These are phyloP conservation scores for Corythornis leucogaster DNA, from an alignment of 2,797 vertebrate species.

Conservation along the genomic window DNA sequence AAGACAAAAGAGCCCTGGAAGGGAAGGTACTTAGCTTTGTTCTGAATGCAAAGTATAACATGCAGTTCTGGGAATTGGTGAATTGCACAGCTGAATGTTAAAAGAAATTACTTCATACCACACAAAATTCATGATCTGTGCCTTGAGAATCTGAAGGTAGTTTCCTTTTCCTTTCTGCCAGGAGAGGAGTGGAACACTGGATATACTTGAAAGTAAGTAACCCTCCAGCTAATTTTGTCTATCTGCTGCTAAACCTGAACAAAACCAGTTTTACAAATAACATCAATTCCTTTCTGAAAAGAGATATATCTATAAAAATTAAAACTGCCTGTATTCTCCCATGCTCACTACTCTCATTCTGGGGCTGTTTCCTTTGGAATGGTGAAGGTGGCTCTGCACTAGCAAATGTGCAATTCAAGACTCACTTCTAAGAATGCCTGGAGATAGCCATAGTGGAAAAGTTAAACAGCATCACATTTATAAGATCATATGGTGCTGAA, in stretches of 20 bases:
- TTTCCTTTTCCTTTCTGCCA: not conserved
- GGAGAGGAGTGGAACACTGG: not conserved
- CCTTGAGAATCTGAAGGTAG: constrained; percentile 35
- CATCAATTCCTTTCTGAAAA: not conserved
- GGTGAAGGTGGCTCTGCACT: not conserved
- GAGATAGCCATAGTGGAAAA: not conserved
- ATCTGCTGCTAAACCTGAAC: not conserved
- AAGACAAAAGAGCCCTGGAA: constrained; percentile 49
- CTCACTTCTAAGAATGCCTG: not conserved
- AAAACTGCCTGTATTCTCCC: not conserved
- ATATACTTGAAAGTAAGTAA: constrained; percentile 1
- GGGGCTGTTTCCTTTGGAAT: not conserved
- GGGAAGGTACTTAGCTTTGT: constrained; percentile 50
- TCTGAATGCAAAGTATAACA: constrained; percentile 31
- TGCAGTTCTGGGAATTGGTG: constrained; percentile 41
- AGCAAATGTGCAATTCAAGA: not conserved
- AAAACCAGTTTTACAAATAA: not conserved
- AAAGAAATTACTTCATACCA: constrained; percentile 41
- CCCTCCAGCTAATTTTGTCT: constrained; percentile 26
- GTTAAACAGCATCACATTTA: not conserved
- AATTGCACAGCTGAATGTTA: constrained; percentile 33
- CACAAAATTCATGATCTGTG: not conserved
- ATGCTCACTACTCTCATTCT: not conserved
- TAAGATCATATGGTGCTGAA: not conserved
- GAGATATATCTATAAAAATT: not conserved